Evolutionary conservation across 1,140 invertebrate genomes (phyloP), one percentile per base, ranked within the genome.

Genomic region (Charaxes varanes): DNA sequence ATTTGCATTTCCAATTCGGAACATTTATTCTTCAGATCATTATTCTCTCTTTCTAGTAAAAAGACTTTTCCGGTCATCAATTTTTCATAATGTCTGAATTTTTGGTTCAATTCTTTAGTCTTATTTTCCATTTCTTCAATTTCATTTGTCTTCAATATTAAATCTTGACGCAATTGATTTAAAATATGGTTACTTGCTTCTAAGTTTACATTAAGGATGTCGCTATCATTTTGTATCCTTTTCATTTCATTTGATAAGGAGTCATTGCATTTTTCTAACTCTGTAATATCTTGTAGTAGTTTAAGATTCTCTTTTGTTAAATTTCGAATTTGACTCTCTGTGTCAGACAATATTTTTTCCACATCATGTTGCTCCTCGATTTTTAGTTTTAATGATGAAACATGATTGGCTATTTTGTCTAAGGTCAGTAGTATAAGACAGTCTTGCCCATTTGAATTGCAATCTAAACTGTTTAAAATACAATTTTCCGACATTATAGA

Each of bases 61-160:
- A 52, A 13, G 5, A 64, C 52, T 47, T 72, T 46, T 30, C 64
- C 14, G 41, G 66, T 62, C 51, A 68, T 64, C 18, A 43, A 16
- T n/a, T 31, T 17, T 27, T 72, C 62, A n/a, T 64, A 21, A 18
- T 34, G 36, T 13, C 21, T 21, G 32, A 37, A 45, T 23, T 73
- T 46, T 12, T 65, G 46, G 43, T 63, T 71, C 55, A 59, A 70
- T n/a, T 60, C 36, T 18, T 37, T 38, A n/a, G 61, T 35, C 47
- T 67, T 77, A 8, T 12, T 19, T 51, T 70, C 48, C 37, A 77
- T 62, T 6, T 24, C 30, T 37, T 61, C 35, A 6, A 81, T 58
- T 48, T 73, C 62, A 27, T 16, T 45, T 11, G 44, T 22, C 45
- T 77, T 77, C 8, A 15, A 10, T 15, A 47, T 38, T 14, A 80